Evolutionary conservation across 92 coral and sea anemone genomes (phyloP).

Genomic region (Porites divaricata): DNA sequence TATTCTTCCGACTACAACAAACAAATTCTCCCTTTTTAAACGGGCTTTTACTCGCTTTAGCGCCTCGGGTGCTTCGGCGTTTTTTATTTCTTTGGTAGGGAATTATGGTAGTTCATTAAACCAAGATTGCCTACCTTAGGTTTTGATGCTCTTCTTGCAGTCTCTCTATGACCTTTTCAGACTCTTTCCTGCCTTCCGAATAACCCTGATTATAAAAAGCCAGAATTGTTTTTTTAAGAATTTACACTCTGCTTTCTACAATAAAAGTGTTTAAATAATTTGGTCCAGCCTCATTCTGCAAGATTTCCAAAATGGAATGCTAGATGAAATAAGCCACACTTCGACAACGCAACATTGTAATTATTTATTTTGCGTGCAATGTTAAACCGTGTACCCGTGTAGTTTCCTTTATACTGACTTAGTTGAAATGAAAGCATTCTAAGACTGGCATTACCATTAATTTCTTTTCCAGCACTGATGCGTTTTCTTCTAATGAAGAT

Average conservation of each 20-base stretch:
- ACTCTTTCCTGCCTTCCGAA: conserved; percentile 22
- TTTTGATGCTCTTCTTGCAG: conserved; percentile 47
- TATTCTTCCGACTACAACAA: not conserved
- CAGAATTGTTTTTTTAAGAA: not conserved
- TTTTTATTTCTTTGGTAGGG: no score
- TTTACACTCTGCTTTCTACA: not conserved
- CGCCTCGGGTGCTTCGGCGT: no score
- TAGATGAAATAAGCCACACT: no score
- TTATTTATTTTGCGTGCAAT: not conserved
- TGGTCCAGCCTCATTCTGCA: no score
- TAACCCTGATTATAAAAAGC: conserved; percentile 9
- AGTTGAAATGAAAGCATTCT: not conserved
- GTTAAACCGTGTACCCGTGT: not conserved
- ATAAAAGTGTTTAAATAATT: no score
- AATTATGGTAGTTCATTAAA: no score
- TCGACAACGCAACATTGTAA: no score
- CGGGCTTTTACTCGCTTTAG: no score
- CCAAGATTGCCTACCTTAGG: conserved; percentile 15
- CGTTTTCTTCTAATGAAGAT: conserved; percentile 31
- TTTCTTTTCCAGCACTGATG: conserved; percentile 24
- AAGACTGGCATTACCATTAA: conserved; percentile 40
- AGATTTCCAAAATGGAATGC: no score
- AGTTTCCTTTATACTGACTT: no score
- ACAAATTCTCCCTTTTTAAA: no score
- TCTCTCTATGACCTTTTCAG: conserved; percentile 24